phyloP scores from a whole-genome alignment of 2,888 invertebrate species.

The Ctenicera cuprea region DNA sequence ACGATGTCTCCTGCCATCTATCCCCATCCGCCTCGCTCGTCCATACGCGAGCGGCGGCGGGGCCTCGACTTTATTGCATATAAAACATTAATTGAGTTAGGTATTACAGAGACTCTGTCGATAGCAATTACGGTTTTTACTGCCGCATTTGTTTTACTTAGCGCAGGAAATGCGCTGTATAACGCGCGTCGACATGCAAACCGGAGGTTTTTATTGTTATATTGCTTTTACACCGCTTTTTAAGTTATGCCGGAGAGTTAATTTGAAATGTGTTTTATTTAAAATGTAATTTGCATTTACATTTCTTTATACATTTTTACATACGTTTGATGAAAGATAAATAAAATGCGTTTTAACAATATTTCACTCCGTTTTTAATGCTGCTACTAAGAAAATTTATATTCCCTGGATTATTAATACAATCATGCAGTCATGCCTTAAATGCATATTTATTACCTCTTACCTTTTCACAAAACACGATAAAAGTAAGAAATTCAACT shows the following conservation, averaged over 20 bases:
- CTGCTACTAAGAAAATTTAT: conserved; percentile 9
- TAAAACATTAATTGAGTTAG: conserved; percentile 61
- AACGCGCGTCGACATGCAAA: conserved; percentile 45
- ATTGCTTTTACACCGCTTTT: conserved; percentile 41
- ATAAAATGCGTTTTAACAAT: conserved; percentile 43
- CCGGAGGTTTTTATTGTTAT: conserved; percentile 36
- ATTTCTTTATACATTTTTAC: conserved; percentile 42
- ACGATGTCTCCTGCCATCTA: conserved; percentile 53
- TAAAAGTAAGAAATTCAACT: background rate
- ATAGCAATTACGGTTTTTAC: conserved; percentile 57
- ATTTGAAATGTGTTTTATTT: conserved; percentile 51
- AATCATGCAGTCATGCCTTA: conserved; percentile 8
- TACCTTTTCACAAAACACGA: background rate
- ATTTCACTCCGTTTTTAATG: conserved; percentile 12
- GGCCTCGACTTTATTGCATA: conserved; percentile 54
- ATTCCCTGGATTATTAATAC: conserved; percentile 1
- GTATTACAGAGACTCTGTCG: conserved; percentile 58
- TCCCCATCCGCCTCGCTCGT: conserved; percentile 4
- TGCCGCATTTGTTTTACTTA: conserved; percentile 44
- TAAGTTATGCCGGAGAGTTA: conserved; percentile 39
- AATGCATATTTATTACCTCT: conserved; percentile 9
- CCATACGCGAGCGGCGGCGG: background rate
- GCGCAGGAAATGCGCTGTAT: conserved; percentile 39
- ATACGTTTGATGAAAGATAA: conserved; percentile 49
- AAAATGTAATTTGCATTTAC: conserved; percentile 51